Evolutionary conservation across 2,888 invertebrate species (phyloP).

Genomic region (Idaea biselata): DNA sequence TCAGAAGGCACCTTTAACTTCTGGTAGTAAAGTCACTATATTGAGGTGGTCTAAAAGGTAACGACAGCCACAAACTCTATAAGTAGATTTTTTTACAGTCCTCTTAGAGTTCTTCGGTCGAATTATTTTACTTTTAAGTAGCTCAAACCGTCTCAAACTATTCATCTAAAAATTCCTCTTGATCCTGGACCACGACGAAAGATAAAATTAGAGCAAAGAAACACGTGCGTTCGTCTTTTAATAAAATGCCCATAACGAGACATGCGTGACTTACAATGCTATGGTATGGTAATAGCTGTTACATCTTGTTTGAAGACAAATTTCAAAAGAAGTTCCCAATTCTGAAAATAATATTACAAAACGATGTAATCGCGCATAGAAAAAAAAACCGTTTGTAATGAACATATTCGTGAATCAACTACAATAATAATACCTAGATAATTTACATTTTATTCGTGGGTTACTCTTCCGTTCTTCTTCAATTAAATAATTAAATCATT

Average conservation of each 20-base stretch:
- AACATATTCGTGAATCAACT: slow-evolving; percentile 8
- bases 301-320: slow-evolving; percentile 42
- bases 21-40: too few relatives aligned
- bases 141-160: neutral
- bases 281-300: slow-evolving; percentile 49
- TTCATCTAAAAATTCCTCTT: slow-evolving; percentile 41
- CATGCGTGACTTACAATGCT: slow-evolving; percentile 49
- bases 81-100: neutral
- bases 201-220: slow-evolving; percentile 49
- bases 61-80: too few relatives aligned
- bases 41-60: too few relatives aligned
- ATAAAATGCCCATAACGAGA: slow-evolving; percentile 41
- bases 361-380: neutral
- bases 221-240: slow-evolving; percentile 42
- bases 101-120: neutral
- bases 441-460: too few relatives aligned
- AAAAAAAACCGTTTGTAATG: neutral
- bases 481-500: too few relatives aligned
- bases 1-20: too few relatives aligned
- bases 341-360: neutral
- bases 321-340: slow-evolving; percentile 12
- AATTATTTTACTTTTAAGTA: neutral
- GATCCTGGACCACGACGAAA: slow-evolving; percentile 38
- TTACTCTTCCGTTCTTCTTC: too few relatives aligned
- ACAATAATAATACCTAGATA: slow-evolving; percentile 1